Percentiles rank a stretch among this genome's conserved stretches.
Evolutionary conservation across 30 jellyfish, hydroid and myxozoan species (phyloP).

Genomic region (Chrysaora quinquecirrha): DNA sequence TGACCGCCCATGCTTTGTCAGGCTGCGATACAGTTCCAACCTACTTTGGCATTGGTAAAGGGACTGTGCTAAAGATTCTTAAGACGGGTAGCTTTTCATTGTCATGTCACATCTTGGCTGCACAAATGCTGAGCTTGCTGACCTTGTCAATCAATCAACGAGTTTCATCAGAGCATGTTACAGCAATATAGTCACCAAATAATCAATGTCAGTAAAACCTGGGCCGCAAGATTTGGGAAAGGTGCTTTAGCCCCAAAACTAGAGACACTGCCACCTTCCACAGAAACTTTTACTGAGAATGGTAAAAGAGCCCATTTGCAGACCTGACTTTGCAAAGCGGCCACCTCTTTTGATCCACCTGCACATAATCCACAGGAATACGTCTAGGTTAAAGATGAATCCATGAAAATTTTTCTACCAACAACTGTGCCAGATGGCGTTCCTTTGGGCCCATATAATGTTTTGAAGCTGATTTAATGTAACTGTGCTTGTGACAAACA

Average conservation of each 20-base stretch:
- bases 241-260: constrained; percentile 11
- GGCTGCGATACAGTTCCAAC: constrained; percentile 19
- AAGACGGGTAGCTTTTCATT: constrained; percentile 8
- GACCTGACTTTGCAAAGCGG: constrained; percentile 22
- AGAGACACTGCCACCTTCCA: constrained; percentile 16
- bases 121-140: constrained; percentile 15
- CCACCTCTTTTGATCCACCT: constrained; percentile 24
- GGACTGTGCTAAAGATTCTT: constrained; percentile 14
- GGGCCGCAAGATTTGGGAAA: constrained; percentile 9
- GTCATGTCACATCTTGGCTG: constrained; percentile 11
- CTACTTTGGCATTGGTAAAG: constrained; percentile 26
- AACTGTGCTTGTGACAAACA: constrained; percentile 3
- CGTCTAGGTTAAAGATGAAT: constrained; percentile 10
- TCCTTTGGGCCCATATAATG: constrained; percentile 7
- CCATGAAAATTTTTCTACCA: constrained; percentile 5
- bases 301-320: constrained; percentile 19
- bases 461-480: constrained; percentile 11
- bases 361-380: constrained; percentile 18
- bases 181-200: neutral
- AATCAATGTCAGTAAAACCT: constrained; percentile 5
- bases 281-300: constrained; percentile 17
- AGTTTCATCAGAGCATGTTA: constrained; percentile 2
- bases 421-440: constrained; percentile 33
- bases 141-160: neutral
- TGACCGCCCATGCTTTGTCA: constrained; percentile 25